A percentile compares a stretch with the other conserved stretches of the same genome.
phyloP scores from a whole-genome alignment of 2,113 vertebrate species.

The Numenius arquata region DNA sequence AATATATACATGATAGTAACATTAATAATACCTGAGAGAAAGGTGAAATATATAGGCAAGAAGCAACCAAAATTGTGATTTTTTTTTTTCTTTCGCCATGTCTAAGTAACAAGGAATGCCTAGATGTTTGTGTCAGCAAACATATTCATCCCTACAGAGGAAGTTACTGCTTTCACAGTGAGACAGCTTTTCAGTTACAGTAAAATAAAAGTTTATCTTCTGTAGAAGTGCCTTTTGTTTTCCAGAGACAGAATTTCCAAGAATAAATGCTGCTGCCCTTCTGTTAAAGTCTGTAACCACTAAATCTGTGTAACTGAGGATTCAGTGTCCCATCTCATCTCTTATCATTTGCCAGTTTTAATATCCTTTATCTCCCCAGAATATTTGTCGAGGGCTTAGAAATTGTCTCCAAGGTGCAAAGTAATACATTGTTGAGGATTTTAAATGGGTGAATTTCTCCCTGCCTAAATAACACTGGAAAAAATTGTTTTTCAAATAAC shows the following conservation, averaged over 20 bases:
- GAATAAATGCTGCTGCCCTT: slow-evolving; percentile 50
- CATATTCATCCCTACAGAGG: background rate
- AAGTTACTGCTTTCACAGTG: background rate
- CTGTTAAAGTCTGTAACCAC: slow-evolving; percentile 34
- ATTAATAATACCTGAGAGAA: background rate
- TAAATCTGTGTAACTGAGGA: slow-evolving; percentile 60
- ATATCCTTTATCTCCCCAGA: slow-evolving; percentile 4
- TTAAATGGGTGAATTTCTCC: background rate
- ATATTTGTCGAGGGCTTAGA: slow-evolving; percentile 40
- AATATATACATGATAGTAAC: background rate
- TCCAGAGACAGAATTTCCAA: slow-evolving; percentile 6
- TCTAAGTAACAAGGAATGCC: background rate
- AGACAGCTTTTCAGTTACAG: background rate
- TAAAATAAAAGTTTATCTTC: slow-evolving; percentile 41
- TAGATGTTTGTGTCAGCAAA: background rate
- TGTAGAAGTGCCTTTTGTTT: slow-evolving; percentile 26
- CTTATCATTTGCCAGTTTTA: slow-evolving; percentile 14
- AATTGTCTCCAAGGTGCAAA: background rate
- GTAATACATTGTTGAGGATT: background rate
- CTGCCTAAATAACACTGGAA: background rate
- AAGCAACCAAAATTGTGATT: background rate
- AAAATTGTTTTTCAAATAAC: background rate
- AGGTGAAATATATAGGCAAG: background rate
- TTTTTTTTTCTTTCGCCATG: background rate
- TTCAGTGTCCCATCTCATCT: background rate